Percentiles rank a stretch among this genome's conserved stretches.
phyloP scores from a whole-genome alignment of 2,113 vertebrate genomes.

The Zosterops japonicus region DNA sequence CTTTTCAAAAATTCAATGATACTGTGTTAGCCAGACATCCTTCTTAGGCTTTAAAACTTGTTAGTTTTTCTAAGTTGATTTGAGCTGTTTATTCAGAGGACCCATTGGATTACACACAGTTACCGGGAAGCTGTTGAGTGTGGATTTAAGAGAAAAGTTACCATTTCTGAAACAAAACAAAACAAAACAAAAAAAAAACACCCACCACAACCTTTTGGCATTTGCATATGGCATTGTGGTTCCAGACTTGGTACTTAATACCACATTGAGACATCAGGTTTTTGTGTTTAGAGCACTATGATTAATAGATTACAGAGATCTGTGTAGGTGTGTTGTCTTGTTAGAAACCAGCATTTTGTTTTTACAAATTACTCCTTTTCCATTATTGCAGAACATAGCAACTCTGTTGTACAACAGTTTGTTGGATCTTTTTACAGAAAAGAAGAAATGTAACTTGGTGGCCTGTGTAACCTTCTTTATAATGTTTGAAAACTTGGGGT shows the following conservation, averaged over 20 bases:
- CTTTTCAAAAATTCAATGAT: background rate
- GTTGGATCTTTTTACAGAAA: background rate
- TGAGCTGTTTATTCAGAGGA: background rate
- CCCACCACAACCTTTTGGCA: background rate
- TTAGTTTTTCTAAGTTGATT: background rate
- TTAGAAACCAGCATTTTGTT: background rate
- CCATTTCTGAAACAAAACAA: background rate
- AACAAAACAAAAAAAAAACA: too few species aligned
- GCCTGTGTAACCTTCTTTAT: background rate
- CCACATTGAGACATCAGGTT: rapidly evolving
- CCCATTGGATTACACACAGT: background rate
- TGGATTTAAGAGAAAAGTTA: background rate
- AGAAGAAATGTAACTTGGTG: background rate
- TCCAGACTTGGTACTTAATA: background rate
- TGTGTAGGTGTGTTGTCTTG: background rate
- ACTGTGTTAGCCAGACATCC: background rate
- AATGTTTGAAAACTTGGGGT: background rate
- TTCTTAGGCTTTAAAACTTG: background rate
- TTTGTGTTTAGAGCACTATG: background rate
- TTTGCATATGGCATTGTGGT: rapidly evolving
- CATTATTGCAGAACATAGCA: background rate
- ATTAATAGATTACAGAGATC: background rate
- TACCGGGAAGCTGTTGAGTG: background rate
- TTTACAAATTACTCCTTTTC: background rate
- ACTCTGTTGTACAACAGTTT: background rate